Evolutionary conservation across 2,888 invertebrate species (phyloP), one percentile per base, ranked within the genome.

Genomic region (Dermolepida albohirtum): DNA sequence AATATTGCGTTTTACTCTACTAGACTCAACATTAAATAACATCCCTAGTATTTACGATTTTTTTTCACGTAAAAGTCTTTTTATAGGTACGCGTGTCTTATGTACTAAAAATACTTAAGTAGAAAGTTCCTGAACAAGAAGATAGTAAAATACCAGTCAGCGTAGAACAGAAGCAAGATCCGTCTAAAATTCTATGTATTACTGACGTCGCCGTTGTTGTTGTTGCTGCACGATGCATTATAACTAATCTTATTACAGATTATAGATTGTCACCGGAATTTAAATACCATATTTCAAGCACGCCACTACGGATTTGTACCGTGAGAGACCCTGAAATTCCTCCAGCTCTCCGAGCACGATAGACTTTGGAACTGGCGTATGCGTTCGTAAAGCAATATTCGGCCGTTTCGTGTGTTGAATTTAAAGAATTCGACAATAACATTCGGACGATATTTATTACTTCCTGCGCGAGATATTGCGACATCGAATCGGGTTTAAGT

Each of bases 361-460:
- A 14, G 51, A 12, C 34, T 52, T 14, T 8, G 6, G 1, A 44
- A 14, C 44, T 1, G 11, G 14, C 14, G 6, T 11, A 44, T 44
- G 27, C 44, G 59, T 59, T 29, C 59, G 59, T 59, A 59, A 59
- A 14, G 44, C 59, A 44, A 59, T 59, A 59, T 59, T 59, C 59
- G 43, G 44, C 17, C 59, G 27, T 59, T 34, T 59, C 59, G 59
- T 59, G 59, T 27, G 59, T 59, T 59, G 59, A 59, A 59, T 59
- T 59, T 59, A 59, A 59, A 59, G 59, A 59, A 59, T 59, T 59
- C 59, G 59, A 59, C 59, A 59, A 59, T 59, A 59, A 59, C 59
- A 59, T 59, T 59, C 40, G 59, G 59, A 59, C 44, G 43, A 59
- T 59, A 59, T 59, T 59, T 59, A 59, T 59, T 59, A 59, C 59